Base-by-base conservation (phyloP, 1,140 invertebrate genomes). In the Danaus plexippus region DNA sequence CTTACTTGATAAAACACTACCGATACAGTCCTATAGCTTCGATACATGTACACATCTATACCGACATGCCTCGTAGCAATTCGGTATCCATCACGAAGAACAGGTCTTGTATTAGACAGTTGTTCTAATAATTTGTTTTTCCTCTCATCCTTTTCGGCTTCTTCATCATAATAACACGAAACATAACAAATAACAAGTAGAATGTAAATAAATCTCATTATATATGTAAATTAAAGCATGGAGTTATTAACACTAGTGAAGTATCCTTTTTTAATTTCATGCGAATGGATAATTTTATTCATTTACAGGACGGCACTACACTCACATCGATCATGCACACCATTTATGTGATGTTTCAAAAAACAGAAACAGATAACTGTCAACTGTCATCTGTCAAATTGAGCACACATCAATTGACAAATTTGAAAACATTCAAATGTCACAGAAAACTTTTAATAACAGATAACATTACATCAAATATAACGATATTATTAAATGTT, bases 21-120 rank as follows among this genome's bases (percentile, higher is more conserved):
- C 49, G 81, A 80, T 51, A 85, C 79, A n/a, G 80, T 81, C 47
- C 84, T 79, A 61, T 87, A 85, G 59, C 72, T 85, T 64, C 81
- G 76, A 59, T 67, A 87, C 76, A 81, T 84, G 71, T 73, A 79
- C 60, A 87, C 79, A 71, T 85, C 79, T 9, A 81, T 77, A 42
- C 77, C 80, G 6, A 83, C 71, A 54, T 82, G 80, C 22, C 84
- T 69, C 6, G 76, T 82, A 9, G 84, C 81, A 51, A 87, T 65
- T 52, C 75, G 65, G 32, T 87, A 87, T 47, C 77, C 72, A 13
- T 84, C 79, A 18, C 77, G 46, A 43, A 87, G 57, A 15, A 81
- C 79, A 13, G 84, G 84, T 13, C 73, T 73, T 43, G 79, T 81
- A 60, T 67, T 76, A 11, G 72, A 75, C 54, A 87, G 63, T 64